phyloP scores from a whole-genome alignment of 2,113 vertebrate species.

The Mionectes macconnelli region DNA sequence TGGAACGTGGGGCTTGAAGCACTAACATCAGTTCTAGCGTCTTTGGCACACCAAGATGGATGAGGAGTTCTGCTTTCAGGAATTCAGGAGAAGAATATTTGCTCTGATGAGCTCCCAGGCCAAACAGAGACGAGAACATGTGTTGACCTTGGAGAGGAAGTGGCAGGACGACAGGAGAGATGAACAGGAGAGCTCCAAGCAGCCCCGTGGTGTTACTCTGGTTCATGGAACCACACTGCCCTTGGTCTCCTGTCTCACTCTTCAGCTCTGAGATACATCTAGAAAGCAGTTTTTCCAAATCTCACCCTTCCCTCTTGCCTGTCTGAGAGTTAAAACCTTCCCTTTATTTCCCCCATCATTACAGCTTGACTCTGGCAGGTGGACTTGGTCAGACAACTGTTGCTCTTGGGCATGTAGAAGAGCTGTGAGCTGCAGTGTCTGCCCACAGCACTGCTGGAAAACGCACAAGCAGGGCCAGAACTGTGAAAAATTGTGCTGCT shows the following conservation, averaged over 20 bases:
- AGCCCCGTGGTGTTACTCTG: not conserved
- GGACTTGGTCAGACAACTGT: rapidly evolving
- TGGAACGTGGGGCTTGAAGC: not conserved
- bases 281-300: not conserved
- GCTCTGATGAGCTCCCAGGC: not conserved
- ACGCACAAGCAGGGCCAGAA: not conserved
- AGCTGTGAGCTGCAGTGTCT: not conserved
- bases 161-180: not conserved
- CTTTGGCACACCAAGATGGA: rapidly evolving
- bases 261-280: not conserved
- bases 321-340: not conserved
- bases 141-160: not conserved
- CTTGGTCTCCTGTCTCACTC: not conserved
- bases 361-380: not conserved
- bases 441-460: not conserved
- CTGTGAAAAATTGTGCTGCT: not conserved
- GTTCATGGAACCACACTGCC: rapidly evolving
- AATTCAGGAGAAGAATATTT: not conserved
- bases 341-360: not conserved
- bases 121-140: not conserved
- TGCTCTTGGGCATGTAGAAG: not conserved
- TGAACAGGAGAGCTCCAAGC: not conserved
- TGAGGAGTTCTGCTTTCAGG: not conserved
- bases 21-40: too few species aligned
- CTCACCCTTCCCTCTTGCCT: not conserved